Conservation (phyloP, 2,797 vertebrate species). For the Cossypha dichroa region DNA sequence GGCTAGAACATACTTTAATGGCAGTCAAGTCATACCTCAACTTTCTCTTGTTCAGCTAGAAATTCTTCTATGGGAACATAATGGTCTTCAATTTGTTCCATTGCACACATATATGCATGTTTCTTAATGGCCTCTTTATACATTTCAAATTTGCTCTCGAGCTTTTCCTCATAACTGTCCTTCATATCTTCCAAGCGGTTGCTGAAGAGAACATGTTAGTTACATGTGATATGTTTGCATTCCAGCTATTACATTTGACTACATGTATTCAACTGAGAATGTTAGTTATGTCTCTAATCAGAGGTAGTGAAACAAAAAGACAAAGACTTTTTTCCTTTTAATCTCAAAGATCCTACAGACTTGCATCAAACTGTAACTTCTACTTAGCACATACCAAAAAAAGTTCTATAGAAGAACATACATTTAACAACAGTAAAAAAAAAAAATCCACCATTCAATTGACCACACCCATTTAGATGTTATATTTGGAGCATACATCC, state of each 20-base stretch:
- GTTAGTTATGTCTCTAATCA: not conserved
- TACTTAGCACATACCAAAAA: not conserved
- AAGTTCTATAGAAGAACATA: not conserved
- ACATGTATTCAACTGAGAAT: not conserved
- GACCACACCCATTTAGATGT: not conserved
- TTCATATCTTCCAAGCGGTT: conserved; percentile 85
- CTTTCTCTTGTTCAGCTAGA: conserved; percentile 84
- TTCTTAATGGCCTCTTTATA: conserved; percentile 91
- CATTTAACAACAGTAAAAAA: not conserved
- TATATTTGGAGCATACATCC: not conserved
- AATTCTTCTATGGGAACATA: conserved; percentile 87
- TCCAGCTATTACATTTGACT: not conserved
- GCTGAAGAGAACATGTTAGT: conserved; percentile 59
- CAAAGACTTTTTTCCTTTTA: not conserved
- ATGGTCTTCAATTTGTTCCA: conserved; percentile 85
- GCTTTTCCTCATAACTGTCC: conserved; percentile 86
- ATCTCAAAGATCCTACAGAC: not conserved
- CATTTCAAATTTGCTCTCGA: conserved; percentile 90
- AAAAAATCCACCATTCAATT: not conserved
- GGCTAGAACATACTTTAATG: not conserved
- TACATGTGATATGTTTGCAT: not conserved
- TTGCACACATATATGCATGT: conserved; percentile 86
- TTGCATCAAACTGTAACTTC: not conserved
- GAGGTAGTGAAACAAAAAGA: not conserved
- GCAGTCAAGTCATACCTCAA: conserved; percentile 75